Percentiles rank a stretch among this genome's conserved stretches.
These are phyloP conservation scores for Herminia tarsipennalis DNA, from an alignment of 2,888 invertebrate species.

Conservation along the genomic window DNA sequence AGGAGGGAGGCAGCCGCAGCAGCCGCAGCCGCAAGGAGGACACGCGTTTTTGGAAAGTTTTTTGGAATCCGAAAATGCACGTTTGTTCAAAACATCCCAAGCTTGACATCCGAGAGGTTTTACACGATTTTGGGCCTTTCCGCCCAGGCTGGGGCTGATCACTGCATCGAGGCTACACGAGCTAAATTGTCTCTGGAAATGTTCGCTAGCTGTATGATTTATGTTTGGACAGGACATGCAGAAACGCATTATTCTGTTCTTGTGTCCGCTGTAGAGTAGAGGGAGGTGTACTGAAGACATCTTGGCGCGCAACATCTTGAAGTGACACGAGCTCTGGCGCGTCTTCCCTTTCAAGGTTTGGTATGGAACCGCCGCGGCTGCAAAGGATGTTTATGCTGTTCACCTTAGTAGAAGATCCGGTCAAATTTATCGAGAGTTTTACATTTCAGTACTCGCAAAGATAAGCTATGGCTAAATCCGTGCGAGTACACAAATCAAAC, in stretches of 20 bases:
- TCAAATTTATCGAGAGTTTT: conserved; percentile 3
- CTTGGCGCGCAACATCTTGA: conserved; percentile 48
- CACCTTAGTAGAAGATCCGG: conserved; percentile 59
- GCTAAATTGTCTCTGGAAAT: too few relatives aligned
- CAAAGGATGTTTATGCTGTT: conserved; percentile 72
- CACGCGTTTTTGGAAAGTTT: too few relatives aligned
- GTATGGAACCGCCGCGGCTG: conserved; percentile 64
- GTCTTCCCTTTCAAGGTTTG: conserved; percentile 54
- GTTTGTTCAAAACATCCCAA: too few relatives aligned
- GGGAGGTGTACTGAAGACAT: conserved; percentile 37
- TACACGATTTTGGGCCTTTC: too few relatives aligned
- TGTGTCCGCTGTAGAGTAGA: conserved; percentile 30
- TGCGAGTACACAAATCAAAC: conserved; percentile 27
- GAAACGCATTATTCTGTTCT: conserved; percentile 40
- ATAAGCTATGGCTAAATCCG: conserved; percentile 3
- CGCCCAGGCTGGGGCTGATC: too few relatives aligned
- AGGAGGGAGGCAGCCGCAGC: conserved; percentile 62
- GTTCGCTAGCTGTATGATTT: conserved; percentile 35
- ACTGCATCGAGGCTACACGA: too few relatives aligned
- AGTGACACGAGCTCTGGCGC: conserved; percentile 38
- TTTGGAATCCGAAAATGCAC: not conserved
- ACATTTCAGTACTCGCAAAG: conserved; percentile 11
- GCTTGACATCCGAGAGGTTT: too few relatives aligned
- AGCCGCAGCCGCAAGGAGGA: conserved; percentile 50
- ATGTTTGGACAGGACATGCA: conserved; percentile 60